Evolutionary conservation across 2,888 invertebrate genomes (phyloP), one percentile per base, ranked within the genome.

Genomic region (Argyresthia goedartella): DNA sequence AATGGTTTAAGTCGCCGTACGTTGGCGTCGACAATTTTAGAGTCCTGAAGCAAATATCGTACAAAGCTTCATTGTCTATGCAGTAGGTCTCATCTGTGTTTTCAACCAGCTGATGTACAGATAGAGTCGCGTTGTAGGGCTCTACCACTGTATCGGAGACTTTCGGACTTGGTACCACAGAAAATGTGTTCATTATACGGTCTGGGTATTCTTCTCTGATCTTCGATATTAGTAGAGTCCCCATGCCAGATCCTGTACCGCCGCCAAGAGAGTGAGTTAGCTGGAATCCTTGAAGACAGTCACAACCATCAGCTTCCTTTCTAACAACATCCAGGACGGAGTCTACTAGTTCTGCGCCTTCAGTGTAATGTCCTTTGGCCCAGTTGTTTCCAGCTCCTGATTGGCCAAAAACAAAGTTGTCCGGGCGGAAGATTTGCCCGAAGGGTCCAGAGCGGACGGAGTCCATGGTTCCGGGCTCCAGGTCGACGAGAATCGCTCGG

Each of bases 131-230:
- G 65, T 95, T 95, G 88, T 95, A 95, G 1, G 95, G 95, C 57
- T 87, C 87, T 16, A 87, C 86, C 39, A 87, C 86, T 56, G 81
- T 81, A 58, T 87, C 87, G 0, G 95, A 95, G n/a, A 94, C 93
- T 81, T 94, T 92, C 0, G 94, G 92, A 57, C 93, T 93, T 13
- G 94, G 94, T 62, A 95, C 91, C 33, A 95, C 93, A 11, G 93
- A 90, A 62, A 94, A 94, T 0, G 92, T 91, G 70, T 93, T 91
- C 89, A 95, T 93, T 52, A 95, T 95, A 59, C 95, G 77, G 76
- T 96, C 96, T 0, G 96, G 96, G 66, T 95, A 96, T 71, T 96
- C 96, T 68, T 96, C 96, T 42, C 95, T 88, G 61, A 96, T 95
- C 72, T 95, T 94, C 54, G 93, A 93, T 61, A 95, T 92, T 15